These are phyloP conservation scores for Calliopum simillimum DNA, from an alignment of 2,888 invertebrate genomes.

Conservation along the genomic window DNA sequence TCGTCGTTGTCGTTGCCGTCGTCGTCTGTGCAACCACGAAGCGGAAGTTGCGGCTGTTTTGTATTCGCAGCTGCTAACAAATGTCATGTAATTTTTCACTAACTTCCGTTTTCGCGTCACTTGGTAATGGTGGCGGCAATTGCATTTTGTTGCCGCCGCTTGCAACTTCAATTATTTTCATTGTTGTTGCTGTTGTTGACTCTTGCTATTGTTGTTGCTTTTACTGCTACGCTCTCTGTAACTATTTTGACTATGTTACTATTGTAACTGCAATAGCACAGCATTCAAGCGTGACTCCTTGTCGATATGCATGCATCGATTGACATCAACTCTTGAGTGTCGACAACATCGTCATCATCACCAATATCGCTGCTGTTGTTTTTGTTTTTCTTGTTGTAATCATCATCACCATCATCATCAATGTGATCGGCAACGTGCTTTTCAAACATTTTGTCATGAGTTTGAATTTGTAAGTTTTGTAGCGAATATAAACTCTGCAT, in stretches of 20 bases:
- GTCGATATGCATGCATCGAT: conserved; percentile 35
- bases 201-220: conserved; percentile 14
- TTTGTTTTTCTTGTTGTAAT: neutral
- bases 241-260: neutral
- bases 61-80: conserved; percentile 43
- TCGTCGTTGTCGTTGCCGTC: no score
- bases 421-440: neutral
- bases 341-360: neutral
- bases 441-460: neutral
- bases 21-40: conserved; percentile 26
- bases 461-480: conserved; percentile 24
- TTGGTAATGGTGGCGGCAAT: conserved; percentile 17
- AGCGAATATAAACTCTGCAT: conserved; percentile 28
- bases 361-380: neutral
- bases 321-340: conserved; percentile 20
- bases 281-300: conserved; percentile 21
- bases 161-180: neutral
- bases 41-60: conserved; percentile 41
- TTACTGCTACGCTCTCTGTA: neutral
- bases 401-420: conserved; percentile 4
- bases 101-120: conserved; percentile 40
- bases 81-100: conserved; percentile 47
- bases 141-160: conserved; percentile 18
- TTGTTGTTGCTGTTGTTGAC: conserved; percentile 22
- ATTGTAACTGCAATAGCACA: neutral